Evolutionary conservation across 1,140 invertebrate species (phyloP).

Genomic region (Micrasema longulum): DNA sequence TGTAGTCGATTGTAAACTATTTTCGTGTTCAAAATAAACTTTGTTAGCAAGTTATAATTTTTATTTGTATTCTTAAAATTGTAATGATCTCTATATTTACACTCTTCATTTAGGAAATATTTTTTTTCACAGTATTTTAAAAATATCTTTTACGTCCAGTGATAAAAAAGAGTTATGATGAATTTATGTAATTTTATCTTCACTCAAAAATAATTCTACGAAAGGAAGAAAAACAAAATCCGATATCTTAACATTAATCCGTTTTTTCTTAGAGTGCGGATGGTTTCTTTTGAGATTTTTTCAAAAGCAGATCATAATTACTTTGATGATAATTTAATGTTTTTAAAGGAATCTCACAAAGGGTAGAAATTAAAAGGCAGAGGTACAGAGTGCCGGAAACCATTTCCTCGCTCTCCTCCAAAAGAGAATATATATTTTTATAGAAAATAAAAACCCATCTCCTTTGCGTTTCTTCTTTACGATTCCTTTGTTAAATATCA

Average conservation of each 20-base stretch:
- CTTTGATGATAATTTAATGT: slow-evolving; percentile 55
- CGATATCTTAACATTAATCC: slow-evolving; percentile 35
- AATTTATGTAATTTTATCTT: slow-evolving; percentile 5
- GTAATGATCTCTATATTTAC: too few relatives aligned
- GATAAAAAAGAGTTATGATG: too few relatives aligned
- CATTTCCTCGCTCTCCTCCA: slow-evolving; percentile 49
- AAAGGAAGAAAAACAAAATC: slow-evolving; percentile 39
- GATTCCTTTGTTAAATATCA: slow-evolving; percentile 55
- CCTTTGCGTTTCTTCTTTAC: slow-evolving; percentile 48
- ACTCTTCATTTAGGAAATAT: too few relatives aligned
- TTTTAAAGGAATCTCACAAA: slow-evolving; percentile 49
- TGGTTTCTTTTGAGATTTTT: slow-evolving; percentile 44
- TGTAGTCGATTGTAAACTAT: too few relatives aligned
- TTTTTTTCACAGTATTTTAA: too few relatives aligned
- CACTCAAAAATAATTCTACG: slow-evolving; percentile 16
- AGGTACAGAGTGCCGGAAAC: slow-evolving; percentile 47
- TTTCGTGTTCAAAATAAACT: too few relatives aligned
- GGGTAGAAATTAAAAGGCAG: slow-evolving; percentile 52
- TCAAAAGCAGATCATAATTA: slow-evolving; percentile 48
- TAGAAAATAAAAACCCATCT: slow-evolving; percentile 53
- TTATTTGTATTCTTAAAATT: too few relatives aligned
- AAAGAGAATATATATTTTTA: slow-evolving; percentile 51
- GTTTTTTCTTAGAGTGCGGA: slow-evolving; percentile 33
- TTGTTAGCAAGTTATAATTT: too few relatives aligned
- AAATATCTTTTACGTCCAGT: too few relatives aligned